Conservation (phyloP, 2,888 invertebrate species). For the Stratiomys singularior region DNA sequence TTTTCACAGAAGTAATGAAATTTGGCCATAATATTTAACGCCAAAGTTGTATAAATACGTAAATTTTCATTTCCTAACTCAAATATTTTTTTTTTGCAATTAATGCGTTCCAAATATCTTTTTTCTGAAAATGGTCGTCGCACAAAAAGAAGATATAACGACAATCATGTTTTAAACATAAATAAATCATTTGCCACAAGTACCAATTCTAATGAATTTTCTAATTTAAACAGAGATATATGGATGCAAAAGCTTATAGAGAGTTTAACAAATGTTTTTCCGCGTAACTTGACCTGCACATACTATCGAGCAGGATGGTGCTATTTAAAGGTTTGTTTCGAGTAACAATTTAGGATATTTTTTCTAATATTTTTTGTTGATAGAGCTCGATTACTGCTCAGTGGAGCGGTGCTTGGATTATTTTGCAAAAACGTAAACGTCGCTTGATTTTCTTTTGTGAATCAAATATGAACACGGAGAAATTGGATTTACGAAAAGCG, state of each 20-base stretch:
- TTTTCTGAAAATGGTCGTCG: too few relatives aligned
- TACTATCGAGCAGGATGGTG: constrained; percentile 84
- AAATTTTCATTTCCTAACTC: too few relatives aligned
- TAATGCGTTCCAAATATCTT: too few relatives aligned
- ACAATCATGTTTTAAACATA: too few relatives aligned
- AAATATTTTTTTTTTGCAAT: too few relatives aligned
- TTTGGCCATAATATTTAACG: too few relatives aligned
- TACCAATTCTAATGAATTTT: too few relatives aligned
- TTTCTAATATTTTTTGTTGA: constrained; percentile 51
- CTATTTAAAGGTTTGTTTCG: constrained; percentile 72
- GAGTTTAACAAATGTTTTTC: constrained; percentile 75
- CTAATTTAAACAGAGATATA: constrained; percentile 64
- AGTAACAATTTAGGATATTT: neutral
- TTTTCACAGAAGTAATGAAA: too few relatives aligned
- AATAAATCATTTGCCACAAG: too few relatives aligned
- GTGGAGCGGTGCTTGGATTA: constrained; percentile 85
- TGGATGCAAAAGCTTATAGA: constrained; percentile 87
- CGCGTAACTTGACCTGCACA: constrained; percentile 75
- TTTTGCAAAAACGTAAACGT: constrained; percentile 76
- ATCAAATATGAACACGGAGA: constrained; percentile 67
- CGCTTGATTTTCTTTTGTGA: constrained; percentile 62
- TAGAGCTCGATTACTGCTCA: constrained; percentile 77
- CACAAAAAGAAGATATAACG: too few relatives aligned
- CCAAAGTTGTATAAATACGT: too few relatives aligned
- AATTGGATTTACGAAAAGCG: constrained; percentile 82